These are phyloP conservation scores for Platichthys stellatus DNA, from an alignment of 2,113 vertebrate species.

Conservation along the genomic window DNA sequence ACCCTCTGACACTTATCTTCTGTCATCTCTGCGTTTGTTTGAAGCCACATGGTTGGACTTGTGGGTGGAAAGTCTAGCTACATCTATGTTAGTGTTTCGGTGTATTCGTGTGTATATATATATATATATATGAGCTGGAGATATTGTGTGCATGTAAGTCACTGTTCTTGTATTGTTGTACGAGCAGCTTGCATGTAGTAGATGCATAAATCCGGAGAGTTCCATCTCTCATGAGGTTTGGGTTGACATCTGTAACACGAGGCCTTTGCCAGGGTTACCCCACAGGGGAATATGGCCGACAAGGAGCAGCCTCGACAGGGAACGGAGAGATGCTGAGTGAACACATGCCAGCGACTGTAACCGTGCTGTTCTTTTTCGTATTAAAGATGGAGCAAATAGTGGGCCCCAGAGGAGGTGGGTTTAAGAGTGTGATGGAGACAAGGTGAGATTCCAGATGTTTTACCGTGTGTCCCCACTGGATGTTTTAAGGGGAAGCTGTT, in stretches of 20 bases:
- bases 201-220: not conserved
- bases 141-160: not conserved
- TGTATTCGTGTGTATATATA: too few species aligned
- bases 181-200: too few species aligned
- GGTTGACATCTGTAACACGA: constrained; percentile 42
- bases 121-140: not conserved
- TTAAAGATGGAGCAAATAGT: constrained; percentile 8
- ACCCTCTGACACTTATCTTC: not conserved
- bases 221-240: constrained; percentile 1
- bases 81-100: not conserved
- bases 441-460: not conserved
- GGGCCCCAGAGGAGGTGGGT: not conserved
- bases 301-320: constrained; percentile 1
- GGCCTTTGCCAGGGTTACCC: constrained; percentile 26
- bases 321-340: constrained; percentile 32
- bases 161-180: not conserved
- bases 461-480: not conserved
- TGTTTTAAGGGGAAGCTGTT: not conserved
- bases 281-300: constrained; percentile 20
- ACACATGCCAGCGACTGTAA: constrained; percentile 22
- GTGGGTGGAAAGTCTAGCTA: not conserved
- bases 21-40: not conserved
- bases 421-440: constrained; percentile 8
- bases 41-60: not conserved
- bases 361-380: not conserved